Evolutionary conservation across 2,113 vertebrate species (phyloP), one percentile per base, ranked within the genome.

Genomic region (Serranochromis macrocephalus): DNA sequence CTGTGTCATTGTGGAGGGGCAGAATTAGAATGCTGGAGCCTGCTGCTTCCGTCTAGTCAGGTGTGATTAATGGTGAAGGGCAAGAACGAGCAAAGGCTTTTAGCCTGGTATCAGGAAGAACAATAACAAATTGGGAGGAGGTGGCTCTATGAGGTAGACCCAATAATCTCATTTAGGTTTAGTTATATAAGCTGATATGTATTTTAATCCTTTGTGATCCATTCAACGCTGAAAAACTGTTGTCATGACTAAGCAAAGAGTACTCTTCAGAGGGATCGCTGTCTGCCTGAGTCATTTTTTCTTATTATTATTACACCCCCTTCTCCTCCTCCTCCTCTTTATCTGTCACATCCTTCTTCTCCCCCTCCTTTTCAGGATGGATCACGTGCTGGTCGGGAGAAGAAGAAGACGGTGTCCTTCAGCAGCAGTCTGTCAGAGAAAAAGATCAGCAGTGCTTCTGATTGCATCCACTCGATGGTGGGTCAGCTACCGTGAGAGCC

Each of bases 391-490:
- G 96, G 98, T 68, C 96, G 97, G 38, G 98, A 99, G n/a, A 96
- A 98, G 93, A 99, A 99, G 86, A 99, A 99, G 96, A 99, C 98
- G 0, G 98, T 99, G 81, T 99, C 98, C 0, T 99, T 99, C 88
- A 99, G 98, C 96, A 98, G 98, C 94, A 99, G 97, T 96, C 97
- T 98, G 1, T 97, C 98, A 0, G 98, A 98, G 94, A 98, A 97
- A 78, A 99, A 99, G 92, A 98, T 99, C 93, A 99, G 98, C 95
- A 97, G 97, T 4, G 98, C 97, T 1, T 97, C 97, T 1, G 98
- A 98, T 83, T 99, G 98, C 5, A 98, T 99, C 88, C 98, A 97
- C 2, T 95, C 97, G 1, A 99, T 99, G 98, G 97, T 98, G 45
- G 80, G 93, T 91, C 79, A 29, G 40, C 42, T 26, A 12, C 84